These are phyloP conservation scores for Penaeus japonicus DNA, from an alignment of 1,140 invertebrate species.

Conservation along the genomic window DNA sequence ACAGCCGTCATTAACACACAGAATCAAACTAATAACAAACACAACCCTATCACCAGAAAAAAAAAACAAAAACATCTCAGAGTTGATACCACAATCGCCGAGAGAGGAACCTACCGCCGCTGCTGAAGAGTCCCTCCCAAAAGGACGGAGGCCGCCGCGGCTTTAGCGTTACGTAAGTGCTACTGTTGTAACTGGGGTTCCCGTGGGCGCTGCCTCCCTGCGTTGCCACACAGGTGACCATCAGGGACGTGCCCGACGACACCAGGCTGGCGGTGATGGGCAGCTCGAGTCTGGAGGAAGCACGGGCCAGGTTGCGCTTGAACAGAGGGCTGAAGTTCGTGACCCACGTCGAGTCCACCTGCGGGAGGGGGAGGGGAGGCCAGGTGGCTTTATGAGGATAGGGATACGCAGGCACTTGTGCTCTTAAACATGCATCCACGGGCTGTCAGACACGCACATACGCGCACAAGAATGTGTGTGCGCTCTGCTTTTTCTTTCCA, in stretches of 20 bases:
- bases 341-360: slow-evolving; percentile 35
- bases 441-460: too few relatives aligned
- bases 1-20: too few relatives aligned
- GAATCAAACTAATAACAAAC: too few relatives aligned
- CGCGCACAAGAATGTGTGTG: too few relatives aligned
- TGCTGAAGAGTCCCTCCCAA: slow-evolving; percentile 28
- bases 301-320: neutral
- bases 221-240: slow-evolving; percentile 19
- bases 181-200: neutral
- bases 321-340: slow-evolving; percentile 1
- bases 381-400: neutral
- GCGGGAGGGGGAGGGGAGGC: neutral
- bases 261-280: neutral
- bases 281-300: neutral
- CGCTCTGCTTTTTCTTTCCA: too few relatives aligned
- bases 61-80: too few relatives aligned
- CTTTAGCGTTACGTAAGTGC: neutral
- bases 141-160: neutral
- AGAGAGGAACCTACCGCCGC: neutral
- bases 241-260: neutral
- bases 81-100: too few relatives aligned
- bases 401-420: too few relatives aligned
- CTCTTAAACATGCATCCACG: too few relatives aligned
- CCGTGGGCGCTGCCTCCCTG: neutral
- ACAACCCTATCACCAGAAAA: too few relatives aligned